Evolutionary conservation across 2,888 invertebrate genomes (phyloP).

Genomic region (Diaprepes abbreviatus): DNA sequence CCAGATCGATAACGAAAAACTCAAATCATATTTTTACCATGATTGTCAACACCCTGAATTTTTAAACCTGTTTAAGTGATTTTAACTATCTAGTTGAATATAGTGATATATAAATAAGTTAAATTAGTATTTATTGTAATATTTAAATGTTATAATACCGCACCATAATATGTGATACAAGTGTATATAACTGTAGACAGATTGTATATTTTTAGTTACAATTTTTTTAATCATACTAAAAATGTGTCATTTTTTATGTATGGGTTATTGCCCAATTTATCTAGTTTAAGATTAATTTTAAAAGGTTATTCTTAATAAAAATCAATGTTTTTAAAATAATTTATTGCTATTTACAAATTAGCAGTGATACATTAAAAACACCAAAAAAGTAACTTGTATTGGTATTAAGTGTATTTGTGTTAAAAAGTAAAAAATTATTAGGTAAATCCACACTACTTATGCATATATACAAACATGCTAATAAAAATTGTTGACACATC

Average conservation of each 20-base stretch:
- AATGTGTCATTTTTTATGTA: conserved; percentile 16
- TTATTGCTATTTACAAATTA: conserved; percentile 49
- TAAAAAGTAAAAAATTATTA: conserved; percentile 25
- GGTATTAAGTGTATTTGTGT: conserved; percentile 14
- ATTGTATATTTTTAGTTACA: not conserved
- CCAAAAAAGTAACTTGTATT: conserved; percentile 32
- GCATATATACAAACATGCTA: conserved; percentile 31
- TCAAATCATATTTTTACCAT: not conserved
- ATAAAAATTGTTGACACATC: conserved; percentile 19
- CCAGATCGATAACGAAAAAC: too few species aligned
- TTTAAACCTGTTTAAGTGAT: conserved; percentile 12
- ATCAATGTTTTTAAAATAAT: conserved; percentile 27
- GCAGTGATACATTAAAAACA: conserved; percentile 40
- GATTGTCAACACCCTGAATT: conserved; percentile 7
- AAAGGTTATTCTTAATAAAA: conserved; percentile 18
- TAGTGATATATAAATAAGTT: conserved; percentile 21
- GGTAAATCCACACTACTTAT: conserved; percentile 28
- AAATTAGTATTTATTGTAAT: conserved; percentile 29
- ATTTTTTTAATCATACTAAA: not conserved
- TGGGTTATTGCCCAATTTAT: not conserved
- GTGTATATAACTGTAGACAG: conserved; percentile 4
- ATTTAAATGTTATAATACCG: conserved; percentile 10
- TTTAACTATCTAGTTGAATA: conserved; percentile 39
- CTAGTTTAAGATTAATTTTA: not conserved
- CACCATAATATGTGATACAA: conserved; percentile 16